Conservation (phyloP, 2,113 vertebrate genomes). For the Catagonus wagneri region DNA sequence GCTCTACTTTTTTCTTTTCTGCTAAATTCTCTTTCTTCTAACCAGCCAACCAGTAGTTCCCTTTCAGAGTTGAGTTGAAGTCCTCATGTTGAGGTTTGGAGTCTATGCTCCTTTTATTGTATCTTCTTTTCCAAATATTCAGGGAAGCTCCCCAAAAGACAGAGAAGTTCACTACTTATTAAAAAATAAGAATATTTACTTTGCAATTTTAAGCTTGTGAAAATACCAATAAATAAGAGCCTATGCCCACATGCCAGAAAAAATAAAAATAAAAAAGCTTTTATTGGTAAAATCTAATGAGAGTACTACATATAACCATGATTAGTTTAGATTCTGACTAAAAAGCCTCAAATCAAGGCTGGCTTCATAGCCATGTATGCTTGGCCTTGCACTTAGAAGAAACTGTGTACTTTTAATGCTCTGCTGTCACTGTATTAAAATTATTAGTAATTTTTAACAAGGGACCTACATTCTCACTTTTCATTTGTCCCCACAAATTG, state of each 20-base stretch:
- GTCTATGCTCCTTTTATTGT: background rate
- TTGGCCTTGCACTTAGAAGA: background rate
- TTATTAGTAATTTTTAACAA: constrained; percentile 25
- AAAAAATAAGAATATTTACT: background rate
- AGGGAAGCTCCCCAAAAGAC: background rate
- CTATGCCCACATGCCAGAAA: background rate
- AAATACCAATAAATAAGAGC: background rate
- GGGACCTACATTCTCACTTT: background rate
- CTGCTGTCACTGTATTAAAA: background rate
- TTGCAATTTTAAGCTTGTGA: background rate
- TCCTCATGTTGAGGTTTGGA: background rate
- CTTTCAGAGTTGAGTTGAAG: background rate
- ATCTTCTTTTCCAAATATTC: background rate
- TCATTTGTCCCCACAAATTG: background rate
- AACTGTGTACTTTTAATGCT: background rate
- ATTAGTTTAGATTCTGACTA: background rate
- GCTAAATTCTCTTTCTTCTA: background rate
- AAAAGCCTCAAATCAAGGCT: background rate
- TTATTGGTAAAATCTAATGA: background rate
- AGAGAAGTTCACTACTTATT: background rate
- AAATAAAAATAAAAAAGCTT: background rate
- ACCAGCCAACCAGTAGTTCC: background rate
- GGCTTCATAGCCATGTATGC: background rate
- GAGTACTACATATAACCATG: background rate
- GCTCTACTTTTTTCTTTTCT: background rate